Evolutionary conservation across 2,797 vertebrate species (phyloP), one percentile per base, ranked within the genome.

Genomic region (Muscicapa comitata): DNA sequence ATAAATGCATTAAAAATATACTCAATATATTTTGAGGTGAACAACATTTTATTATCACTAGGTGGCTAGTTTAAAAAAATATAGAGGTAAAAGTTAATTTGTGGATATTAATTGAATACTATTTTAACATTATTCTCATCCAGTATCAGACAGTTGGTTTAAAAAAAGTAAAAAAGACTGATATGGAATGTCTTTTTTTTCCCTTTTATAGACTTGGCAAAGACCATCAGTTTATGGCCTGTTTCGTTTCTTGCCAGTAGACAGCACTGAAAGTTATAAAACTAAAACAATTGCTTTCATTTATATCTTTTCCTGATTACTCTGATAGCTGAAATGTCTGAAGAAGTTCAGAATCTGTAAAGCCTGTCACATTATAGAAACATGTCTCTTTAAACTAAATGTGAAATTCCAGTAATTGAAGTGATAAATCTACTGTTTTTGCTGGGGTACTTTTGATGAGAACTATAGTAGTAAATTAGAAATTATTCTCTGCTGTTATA

Each of bases 341-440:
- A 98, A 98, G 97, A 97, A 98, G 98, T 98, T 98, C 98, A 98
- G 98, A 98, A 98, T 97, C 98, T 97, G 97, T 97, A 98, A 98
- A 98, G 98, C 98, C 98, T 98, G 99, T 99, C 99, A 99, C 98
- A 98, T 98, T 98, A 98, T 88, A 99, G 98, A 99, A 99, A 98
- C 98, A 98, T 98, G 98, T 98, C 98, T 98, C 98, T 98, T 99
- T 98, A 98, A 99, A 99, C 98, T 98, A 98, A 98, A 99, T 98
- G 98, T 99, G 98, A 99, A 99, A 99, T 99, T 98, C 98, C 98
- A 98, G 98, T 99, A 98, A 99, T 98, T 98, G 98, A 99, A 98
- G 98, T 98, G 98, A 98, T 99, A 99, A 99, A 98, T 98, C 98
- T 98, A 97, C 96, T 98, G 98, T 98, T 98, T 97, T 98, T 96